Base-by-base conservation (phyloP, 2,888 invertebrate species). In the Aspidapion aeneum region DNA sequence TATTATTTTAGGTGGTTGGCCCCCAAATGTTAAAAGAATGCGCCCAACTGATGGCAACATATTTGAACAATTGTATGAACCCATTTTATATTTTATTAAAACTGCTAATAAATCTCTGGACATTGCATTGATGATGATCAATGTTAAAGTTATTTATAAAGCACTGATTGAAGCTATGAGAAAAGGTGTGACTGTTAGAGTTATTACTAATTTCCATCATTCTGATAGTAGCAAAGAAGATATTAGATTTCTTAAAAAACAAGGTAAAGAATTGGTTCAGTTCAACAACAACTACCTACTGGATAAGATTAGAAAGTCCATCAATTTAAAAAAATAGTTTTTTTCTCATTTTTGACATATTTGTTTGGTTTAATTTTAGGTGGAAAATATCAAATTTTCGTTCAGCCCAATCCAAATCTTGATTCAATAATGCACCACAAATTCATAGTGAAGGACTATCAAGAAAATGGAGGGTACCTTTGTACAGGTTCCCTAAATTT, bases 351-450 rank as follows among this genome's bases (percentile, higher is more conserved):
- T 35, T 3, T 35, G 12, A 7, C 12, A 35, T 3, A 7, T 3
- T 35, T 35, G 35, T 35, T 54, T 54, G 48, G 22, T 21, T 22
- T 20, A 5, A 18, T 74, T 75, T 62, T 64, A 71, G 75, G 75
- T 57, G 63, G 72, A 20, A 58, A 69, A 21, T 69, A 71, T 20
- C 67, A 70, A 56, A 71, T 72, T 61, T 77, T 72, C 63, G 62
- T 76, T 2, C 67, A 72, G n/a, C 70, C 69, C 55, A 67, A 58
- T 19, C 22, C 63, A 20, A 57, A 62, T 18, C 9, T 67, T n/a
- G 66, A 69, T 21, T 73, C 72, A 62, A 77, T 78, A 57, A 75
- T 79, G 74, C 79, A 79, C 69, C 72, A 74, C 58, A 79, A 79
- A 69, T 78, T 72, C 66, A 76, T 77, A 55, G 61, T 79, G 1